Conservation (phyloP, 2,113 vertebrate species). For the Donacobius atricapilla region DNA sequence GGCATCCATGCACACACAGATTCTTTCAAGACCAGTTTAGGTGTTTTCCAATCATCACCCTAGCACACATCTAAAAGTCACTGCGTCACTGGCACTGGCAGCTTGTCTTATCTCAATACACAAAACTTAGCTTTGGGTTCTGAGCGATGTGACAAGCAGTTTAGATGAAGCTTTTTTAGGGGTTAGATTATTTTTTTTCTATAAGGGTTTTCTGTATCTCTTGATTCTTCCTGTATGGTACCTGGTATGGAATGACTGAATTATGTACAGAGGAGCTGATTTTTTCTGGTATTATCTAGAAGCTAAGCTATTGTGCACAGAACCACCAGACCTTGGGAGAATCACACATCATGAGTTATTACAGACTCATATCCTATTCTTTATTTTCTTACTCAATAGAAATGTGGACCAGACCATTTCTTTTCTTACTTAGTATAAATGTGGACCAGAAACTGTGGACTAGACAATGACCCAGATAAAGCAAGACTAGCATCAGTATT, state of each 20-base stretch:
- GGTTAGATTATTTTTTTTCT: background rate
- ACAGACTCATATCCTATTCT: background rate
- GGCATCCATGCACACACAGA: background rate
- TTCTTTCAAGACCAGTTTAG: background rate
- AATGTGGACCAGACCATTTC: background rate
- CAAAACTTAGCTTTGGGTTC: background rate
- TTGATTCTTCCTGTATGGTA: background rate
- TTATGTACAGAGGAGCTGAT: background rate
- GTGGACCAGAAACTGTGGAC: background rate
- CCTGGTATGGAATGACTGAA: background rate
- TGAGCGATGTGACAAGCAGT: background rate
- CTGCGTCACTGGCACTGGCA: background rate
- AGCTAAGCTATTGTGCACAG: background rate
- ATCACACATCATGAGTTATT: background rate
- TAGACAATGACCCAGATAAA: background rate
- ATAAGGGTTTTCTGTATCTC: background rate
- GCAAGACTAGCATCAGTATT: background rate
- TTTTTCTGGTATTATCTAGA: background rate
- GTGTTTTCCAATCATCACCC: background rate
- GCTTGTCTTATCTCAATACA: rapidly evolving
- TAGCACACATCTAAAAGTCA: background rate
- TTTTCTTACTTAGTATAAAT: background rate
- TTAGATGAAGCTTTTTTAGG: background rate
- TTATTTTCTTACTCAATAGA: background rate
- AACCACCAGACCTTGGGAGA: background rate